Conservation (phyloP, 2,797 vertebrate genomes). For the Podarcis lilfordi region DNA sequence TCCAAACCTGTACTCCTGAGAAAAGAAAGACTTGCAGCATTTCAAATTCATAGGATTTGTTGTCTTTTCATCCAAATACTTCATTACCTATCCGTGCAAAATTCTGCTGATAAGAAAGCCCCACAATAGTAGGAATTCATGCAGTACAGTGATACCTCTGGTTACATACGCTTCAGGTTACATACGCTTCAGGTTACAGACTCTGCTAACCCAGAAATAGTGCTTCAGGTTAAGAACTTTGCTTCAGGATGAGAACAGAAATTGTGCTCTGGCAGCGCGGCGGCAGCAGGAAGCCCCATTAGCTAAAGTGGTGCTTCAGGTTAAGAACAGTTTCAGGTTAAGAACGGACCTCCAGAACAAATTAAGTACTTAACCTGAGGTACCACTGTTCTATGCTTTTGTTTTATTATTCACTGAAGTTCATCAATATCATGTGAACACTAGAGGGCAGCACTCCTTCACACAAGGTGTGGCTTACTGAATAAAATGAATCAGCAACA, state of each 20-base stretch:
- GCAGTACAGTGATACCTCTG: fast-evolving
- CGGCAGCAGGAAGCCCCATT: no score
- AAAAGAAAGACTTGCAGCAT: background rate
- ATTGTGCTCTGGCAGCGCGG: fast-evolving
- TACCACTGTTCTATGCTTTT: background rate
- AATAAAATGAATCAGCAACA: background rate
- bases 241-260: no score
- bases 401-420: background rate
- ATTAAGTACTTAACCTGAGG: no score
- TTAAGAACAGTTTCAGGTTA: no score
- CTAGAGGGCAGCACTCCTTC: slow-evolving; percentile 60
- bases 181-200: no score
- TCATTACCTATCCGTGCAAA: background rate
- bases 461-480: background rate
- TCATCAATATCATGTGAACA: slow-evolving; percentile 42
- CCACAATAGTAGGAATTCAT: slow-evolving; percentile 10
- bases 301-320: no score
- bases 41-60: background rate
- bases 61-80: background rate
- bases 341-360: no score
- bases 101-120: background rate
- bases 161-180: no score
- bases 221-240: no score
- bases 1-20: background rate
- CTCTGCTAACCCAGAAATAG: no score